Base-by-base conservation (phyloP, 64 coral and sea anemone species). In the Hydrozoanthus tunicans region DNA sequence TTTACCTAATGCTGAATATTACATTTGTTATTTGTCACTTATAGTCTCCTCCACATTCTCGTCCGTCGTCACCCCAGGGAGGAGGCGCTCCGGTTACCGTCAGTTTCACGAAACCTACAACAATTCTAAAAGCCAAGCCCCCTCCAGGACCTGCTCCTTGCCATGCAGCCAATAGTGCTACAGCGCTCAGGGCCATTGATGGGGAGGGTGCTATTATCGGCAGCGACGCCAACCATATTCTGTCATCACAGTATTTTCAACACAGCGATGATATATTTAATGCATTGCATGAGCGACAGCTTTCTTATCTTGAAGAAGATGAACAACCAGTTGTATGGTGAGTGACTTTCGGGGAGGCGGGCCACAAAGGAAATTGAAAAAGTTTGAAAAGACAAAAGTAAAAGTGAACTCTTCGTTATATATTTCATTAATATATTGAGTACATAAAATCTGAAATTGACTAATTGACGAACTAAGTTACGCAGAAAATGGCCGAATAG, bases 21-120 rank as follows among this genome's bases (percentile, higher is more conserved):
- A 5, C 3, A 52, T 77, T 52, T 77, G 7, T 12, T 54, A 27
- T 26, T 53, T 26, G 15, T 62, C 58, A 17, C 4, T 62, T 78
- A 9, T 58, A 96, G 95, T 93, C 92, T 55, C 70, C 92, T 43
- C 61, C 95, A 83, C 92, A 84, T 53, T 96, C 95, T 14, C 83
- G 95, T 14, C 95, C 95, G 73, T 78, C 89, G 11, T 96, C 95
- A 57, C 82, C 83, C 65, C 95, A 96, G 43, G 95, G 83, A 6
- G 81, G 32, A 24, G 85, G 77, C 32, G 67, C 70, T 9, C 77
- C 86, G 51, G 68, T 90, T 79, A 76, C 60, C 4, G 32, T 58
- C 53, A 89, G 77, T 24, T 96, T 96, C 73, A 92, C 92, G 14
- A 96, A 96, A n/a, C 95, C 90, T 13, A 89, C 83, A 51, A 54